Percentiles rank a stretch among this genome's conserved stretches.
These are phyloP conservation scores for Chloroceryle amazona DNA, from an alignment of 2,797 vertebrate species.

Conservation along the genomic window DNA sequence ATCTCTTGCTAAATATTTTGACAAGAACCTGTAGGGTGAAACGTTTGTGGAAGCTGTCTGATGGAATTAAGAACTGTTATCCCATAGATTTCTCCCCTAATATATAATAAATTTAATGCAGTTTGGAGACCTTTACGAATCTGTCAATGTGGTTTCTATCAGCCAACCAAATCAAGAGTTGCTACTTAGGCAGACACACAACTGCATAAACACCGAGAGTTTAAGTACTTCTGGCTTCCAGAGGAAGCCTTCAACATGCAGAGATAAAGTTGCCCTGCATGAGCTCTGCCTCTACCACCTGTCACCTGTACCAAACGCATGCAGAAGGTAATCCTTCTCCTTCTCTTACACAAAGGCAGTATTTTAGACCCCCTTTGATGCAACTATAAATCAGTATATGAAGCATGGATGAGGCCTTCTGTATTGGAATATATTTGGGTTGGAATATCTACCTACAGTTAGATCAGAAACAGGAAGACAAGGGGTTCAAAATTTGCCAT, in stretches of 20 bases:
- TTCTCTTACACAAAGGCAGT: neutral
- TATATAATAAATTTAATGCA: neutral
- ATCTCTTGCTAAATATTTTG: slow-evolving; percentile 3
- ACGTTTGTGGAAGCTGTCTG: neutral
- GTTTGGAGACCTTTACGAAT: neutral
- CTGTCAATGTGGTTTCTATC: neutral
- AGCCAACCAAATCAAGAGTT: neutral
- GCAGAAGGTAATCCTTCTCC: neutral
- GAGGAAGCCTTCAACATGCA: neutral
- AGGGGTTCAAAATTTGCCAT: neutral
- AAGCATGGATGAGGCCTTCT: neutral
- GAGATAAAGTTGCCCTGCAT: neutral
- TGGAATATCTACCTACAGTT: neutral
- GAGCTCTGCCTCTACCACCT: neutral
- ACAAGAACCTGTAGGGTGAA: neutral
- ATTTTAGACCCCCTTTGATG: neutral
- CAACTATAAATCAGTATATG: neutral
- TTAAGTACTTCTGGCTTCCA: neutral
- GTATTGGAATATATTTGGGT: neutral
- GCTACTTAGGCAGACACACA: neutral
- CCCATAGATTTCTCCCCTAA: neutral
- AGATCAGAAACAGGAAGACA: neutral
- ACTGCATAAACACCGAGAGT: neutral
- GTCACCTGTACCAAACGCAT: neutral
- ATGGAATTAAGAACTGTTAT: neutral